Evolutionary conservation across 2,113 vertebrate genomes (phyloP).

Genomic region (Rissa tridactyla): DNA sequence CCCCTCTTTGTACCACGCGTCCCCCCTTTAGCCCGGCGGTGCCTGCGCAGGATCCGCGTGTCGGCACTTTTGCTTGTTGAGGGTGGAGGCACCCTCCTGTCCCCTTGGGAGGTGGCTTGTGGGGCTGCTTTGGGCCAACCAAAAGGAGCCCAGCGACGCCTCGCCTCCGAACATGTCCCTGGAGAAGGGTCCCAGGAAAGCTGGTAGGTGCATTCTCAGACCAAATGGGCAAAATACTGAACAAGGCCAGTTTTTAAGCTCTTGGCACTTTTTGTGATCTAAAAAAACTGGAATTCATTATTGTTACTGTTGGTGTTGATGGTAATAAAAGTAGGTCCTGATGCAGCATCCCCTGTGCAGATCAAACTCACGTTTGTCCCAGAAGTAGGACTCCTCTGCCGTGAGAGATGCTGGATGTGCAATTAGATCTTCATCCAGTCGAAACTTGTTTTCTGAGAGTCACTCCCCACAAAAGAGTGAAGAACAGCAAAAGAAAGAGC

Average conservation of each 20-base stretch:
- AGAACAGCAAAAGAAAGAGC: not conserved
- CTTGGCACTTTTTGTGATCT: not conserved
- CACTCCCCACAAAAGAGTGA: not conserved
- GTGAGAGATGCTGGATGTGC: not conserved
- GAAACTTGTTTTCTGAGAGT: not conserved
- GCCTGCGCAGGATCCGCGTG: accelerated
- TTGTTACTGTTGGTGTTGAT: not conserved
- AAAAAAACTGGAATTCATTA: not conserved
- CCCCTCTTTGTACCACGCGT: too few relatives aligned
- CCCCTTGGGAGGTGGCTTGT: not conserved
- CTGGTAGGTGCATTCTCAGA: not conserved
- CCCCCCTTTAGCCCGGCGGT: accelerated
- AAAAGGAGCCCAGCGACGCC: not conserved
- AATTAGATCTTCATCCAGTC: not conserved
- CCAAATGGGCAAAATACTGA: not conserved
- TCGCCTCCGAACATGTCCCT: not conserved
- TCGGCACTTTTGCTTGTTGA: not conserved
- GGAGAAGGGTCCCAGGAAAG: not conserved
- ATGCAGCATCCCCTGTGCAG: not conserved
- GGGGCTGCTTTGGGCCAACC: not conserved
- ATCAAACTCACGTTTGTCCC: not conserved
- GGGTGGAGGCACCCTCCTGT: not conserved
- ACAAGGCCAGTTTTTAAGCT: not conserved
- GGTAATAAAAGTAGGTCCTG: not conserved
- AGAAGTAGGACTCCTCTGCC: not conserved